Evolutionary conservation across 2,113 vertebrate genomes (phyloP).

Genomic region (Corythaixoides concolor): DNA sequence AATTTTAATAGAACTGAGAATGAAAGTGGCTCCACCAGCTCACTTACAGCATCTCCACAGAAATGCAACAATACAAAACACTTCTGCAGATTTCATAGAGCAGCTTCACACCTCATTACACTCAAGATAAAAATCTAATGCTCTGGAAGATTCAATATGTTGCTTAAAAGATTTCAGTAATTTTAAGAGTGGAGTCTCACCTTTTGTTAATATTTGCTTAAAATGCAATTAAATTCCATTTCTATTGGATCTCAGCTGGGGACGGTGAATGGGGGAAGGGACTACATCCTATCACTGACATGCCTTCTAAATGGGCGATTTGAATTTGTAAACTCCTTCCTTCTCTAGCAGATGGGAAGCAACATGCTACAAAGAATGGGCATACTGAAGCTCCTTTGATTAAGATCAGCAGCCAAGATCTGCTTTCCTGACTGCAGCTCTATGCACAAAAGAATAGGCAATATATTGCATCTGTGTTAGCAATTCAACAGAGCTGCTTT

Average conservation of each 20-base stretch:
- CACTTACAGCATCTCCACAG: background rate
- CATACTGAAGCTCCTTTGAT: slow-evolving; percentile 38
- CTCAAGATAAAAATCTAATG: slow-evolving; percentile 60
- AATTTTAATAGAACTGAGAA: slow-evolving; percentile 27
- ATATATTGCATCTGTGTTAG: slow-evolving; percentile 35
- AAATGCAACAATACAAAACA: slow-evolving; percentile 46
- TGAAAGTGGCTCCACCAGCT: slow-evolving; percentile 9
- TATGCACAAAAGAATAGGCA: slow-evolving; percentile 57
- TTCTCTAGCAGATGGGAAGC: slow-evolving; percentile 52
- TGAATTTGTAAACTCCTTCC: slow-evolving; percentile 58
- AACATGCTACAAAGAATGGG: slow-evolving; percentile 39
- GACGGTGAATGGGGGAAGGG: background rate
- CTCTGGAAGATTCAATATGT: slow-evolving; percentile 52
- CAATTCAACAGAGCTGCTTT: slow-evolving; percentile 54
- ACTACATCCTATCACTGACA: slow-evolving; percentile 11
- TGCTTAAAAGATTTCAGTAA: slow-evolving; percentile 50
- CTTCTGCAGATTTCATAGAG: slow-evolving; percentile 32
- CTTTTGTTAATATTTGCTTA: slow-evolving; percentile 68
- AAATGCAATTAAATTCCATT: slow-evolving; percentile 69
- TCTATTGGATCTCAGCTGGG: background rate
- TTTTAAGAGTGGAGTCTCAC: slow-evolving; percentile 56
- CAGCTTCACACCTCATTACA: slow-evolving; percentile 22
- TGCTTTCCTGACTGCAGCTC: slow-evolving; percentile 47
- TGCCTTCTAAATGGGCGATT: slow-evolving; percentile 21
- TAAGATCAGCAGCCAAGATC: slow-evolving; percentile 59